phyloP scores from a whole-genome alignment of 2,113 vertebrate genomes.

The Leptocoma aspasia region DNA sequence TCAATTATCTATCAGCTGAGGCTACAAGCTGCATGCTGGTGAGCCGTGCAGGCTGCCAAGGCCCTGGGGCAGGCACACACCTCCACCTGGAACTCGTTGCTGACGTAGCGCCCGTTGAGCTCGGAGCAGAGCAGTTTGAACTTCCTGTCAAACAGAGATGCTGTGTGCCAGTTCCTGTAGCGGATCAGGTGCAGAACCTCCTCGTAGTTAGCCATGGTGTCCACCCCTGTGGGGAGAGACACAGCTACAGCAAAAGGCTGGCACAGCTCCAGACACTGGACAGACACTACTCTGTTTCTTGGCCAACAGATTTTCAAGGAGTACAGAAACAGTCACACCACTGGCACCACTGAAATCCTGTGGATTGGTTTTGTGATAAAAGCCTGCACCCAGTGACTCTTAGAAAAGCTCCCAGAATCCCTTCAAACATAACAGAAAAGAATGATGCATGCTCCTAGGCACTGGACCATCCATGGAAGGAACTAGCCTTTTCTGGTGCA shows the following conservation, averaged over 20 bases:
- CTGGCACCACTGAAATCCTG: not conserved
- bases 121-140: constrained; percentile 95
- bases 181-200: constrained; percentile 87
- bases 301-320: not conserved
- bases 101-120: constrained; percentile 94
- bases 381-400: not conserved
- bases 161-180: constrained; percentile 91
- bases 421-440: not conserved
- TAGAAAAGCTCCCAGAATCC: no score
- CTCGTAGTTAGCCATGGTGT: constrained; percentile 94
- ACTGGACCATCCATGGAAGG: not conserved
- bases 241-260: accelerated
- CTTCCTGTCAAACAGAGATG: constrained; percentile 90
- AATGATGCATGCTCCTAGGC: not conserved
- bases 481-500: not conserved
- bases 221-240: constrained; percentile 78
- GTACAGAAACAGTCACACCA: accelerated
- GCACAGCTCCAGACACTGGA: accelerated
- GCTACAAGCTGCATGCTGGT: not conserved
- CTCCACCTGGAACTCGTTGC: constrained; percentile 97
- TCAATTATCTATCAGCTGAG: not conserved
- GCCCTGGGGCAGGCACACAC: constrained; percentile 65
- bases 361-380: not conserved
- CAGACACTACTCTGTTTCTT: accelerated
- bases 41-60: not conserved